Evolutionary conservation across 23 tunicate species (phyloP), one percentile per base, ranked within the genome.

Genomic region (Trididemnum miniatum): DNA sequence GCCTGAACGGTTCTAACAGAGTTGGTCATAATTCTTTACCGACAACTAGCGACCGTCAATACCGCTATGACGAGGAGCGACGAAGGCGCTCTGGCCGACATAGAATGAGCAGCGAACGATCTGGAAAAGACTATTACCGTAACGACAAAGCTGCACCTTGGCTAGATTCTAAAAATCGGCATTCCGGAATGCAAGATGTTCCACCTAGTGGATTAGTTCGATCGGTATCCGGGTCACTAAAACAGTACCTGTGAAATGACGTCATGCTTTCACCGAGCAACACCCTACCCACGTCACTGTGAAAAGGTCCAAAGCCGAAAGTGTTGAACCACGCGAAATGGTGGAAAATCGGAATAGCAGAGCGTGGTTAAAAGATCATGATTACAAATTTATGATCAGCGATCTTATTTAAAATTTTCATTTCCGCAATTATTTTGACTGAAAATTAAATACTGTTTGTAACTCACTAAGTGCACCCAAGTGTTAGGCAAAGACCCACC

Each of bases 181-280:
- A 15, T 26, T 24, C 62, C 4, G 31, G 33, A 36, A 23, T 20
- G 20, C 79, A 39, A 24, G 59, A 40, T 7, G 5, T 39, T 5
- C 79, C 60, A 39, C 79, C 79, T 24, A 39, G 32, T 12, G 79
- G 79, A 5, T 31, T 74, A 20, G 59, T 74, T 2, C 59, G 79
- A n/a, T 74, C 79, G 12, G 62, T 39, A 3, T 74, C 79, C 7
- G 79, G 79, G 24, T 74, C 79, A 5, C 33, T 74, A 7, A 74
- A 39, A 38, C 79, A 74, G 33, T 74, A 74, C 59, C 9, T 74
- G 59, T 74, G 67, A 67, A n/a, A n/a, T n/a, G n/a, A n/a, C n/a
- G n/a, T n/a, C n/a, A n/a, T n/a, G n/a, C n/a, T n/a, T n/a, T n/a
- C n/a, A n/a, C n/a, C n/a, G n/a, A n/a, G n/a, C n/a, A n/a, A n/a